phyloP scores from a whole-genome alignment of 2,797 vertebrate genomes.

The Siniperca scherzeri region DNA sequence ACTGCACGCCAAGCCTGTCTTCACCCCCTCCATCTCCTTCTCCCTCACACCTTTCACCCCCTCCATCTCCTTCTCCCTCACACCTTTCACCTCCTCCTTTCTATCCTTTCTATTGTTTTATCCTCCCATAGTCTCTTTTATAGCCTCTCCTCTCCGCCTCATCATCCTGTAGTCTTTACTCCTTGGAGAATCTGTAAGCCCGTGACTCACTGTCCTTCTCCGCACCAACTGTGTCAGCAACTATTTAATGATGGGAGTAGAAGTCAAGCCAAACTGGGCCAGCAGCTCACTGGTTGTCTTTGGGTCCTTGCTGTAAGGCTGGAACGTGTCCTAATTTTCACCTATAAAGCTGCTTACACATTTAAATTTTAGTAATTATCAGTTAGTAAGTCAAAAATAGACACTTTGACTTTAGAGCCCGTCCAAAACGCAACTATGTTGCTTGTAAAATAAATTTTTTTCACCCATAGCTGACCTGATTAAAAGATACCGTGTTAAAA shows the following conservation, averaged over 20 bases:
- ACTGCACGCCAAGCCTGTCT: slow-evolving; percentile 62
- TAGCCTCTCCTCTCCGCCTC: slow-evolving; percentile 17
- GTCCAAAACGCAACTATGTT: background rate
- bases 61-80: slow-evolving; percentile 34
- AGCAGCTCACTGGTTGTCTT: slow-evolving; percentile 44
- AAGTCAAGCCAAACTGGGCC: slow-evolving; percentile 55
- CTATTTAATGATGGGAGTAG: slow-evolving; percentile 58
- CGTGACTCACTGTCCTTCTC: slow-evolving; percentile 66
- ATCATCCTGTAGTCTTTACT: slow-evolving; percentile 17
- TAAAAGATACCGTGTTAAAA: background rate
- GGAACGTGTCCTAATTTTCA: slow-evolving; percentile 38
- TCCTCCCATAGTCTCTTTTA: background rate
- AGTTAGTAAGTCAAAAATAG: background rate
- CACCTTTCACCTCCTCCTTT: slow-evolving; percentile 48
- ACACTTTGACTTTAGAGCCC: background rate
- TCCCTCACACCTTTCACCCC: slow-evolving; percentile 65
- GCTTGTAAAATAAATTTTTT: background rate
- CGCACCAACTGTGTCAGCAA: slow-evolving; percentile 66
- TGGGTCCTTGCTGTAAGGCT: slow-evolving; percentile 26
- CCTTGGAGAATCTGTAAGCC: slow-evolving; percentile 30
- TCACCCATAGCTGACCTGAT: background rate
- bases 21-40: slow-evolving; percentile 58
- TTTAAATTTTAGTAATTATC: slow-evolving; percentile 17
- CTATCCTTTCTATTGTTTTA: slow-evolving; percentile 23
- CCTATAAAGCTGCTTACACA: slow-evolving; percentile 26